Percentiles rank a stretch among this genome's conserved stretches.
phyloP scores from a whole-genome alignment of 2,797 vertebrate species.

The Neosalanx taihuensis region DNA sequence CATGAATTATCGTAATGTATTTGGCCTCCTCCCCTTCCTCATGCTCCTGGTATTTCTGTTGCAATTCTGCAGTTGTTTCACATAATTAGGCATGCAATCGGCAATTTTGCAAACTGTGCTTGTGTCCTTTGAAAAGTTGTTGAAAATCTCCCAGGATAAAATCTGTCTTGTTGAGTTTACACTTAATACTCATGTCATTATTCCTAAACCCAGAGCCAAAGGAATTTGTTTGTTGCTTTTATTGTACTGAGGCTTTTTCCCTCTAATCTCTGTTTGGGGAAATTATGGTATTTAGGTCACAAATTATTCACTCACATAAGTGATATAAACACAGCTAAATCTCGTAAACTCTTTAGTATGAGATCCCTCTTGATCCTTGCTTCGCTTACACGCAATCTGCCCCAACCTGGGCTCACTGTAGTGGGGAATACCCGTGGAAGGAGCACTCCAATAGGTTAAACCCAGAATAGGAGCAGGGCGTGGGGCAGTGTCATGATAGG shows the following conservation, averaged over 20 bases:
- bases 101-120: too few species aligned
- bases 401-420: neutral
- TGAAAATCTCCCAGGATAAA: slow-evolving; percentile 35
- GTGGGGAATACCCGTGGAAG: slow-evolving; percentile 14
- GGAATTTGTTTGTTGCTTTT: slow-evolving; percentile 52
- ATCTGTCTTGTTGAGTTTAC: slow-evolving; percentile 40
- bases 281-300: slow-evolving; percentile 48
- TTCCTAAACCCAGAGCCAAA: slow-evolving; percentile 19
- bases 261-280: slow-evolving; percentile 50
- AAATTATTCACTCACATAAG: slow-evolving; percentile 35
- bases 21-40: too few species aligned
- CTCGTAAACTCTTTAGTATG: slow-evolving; percentile 21
- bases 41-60: too few species aligned
- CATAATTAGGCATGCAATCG: too few species aligned
- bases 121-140: neutral
- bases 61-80: too few species aligned
- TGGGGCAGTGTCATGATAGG: too few species aligned
- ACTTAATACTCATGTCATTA: slow-evolving; percentile 46
- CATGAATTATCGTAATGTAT: too few species aligned
- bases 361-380: slow-evolving; percentile 9
- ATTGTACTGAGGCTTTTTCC: slow-evolving; percentile 36
- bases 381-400: slow-evolving; percentile 19
- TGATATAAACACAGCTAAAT: slow-evolving; percentile 37
- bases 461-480: too few species aligned
- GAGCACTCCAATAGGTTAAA: slow-evolving; percentile 2